phyloP scores from a whole-genome alignment of 2,797 vertebrate species.

The Novumbra hubbsi region DNA sequence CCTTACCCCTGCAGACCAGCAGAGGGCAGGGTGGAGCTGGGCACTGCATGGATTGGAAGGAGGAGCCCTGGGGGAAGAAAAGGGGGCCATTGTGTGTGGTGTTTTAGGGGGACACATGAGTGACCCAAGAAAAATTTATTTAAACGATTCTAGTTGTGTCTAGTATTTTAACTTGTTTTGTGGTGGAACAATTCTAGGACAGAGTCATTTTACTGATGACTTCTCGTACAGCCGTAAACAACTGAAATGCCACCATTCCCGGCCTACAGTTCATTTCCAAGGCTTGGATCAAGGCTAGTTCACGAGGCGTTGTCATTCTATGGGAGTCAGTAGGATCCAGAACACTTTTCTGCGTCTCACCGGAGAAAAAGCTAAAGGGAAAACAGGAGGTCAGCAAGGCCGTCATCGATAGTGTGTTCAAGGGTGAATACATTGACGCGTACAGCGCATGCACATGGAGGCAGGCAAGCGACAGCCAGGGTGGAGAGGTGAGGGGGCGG shows the following conservation, averaged over 20 bases:
- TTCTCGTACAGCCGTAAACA: neutral
- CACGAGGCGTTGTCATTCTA: neutral
- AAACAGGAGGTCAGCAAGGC: neutral
- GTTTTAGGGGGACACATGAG: neutral
- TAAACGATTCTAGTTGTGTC: too few relatives aligned
- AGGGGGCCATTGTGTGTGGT: neutral
- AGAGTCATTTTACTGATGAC: too few relatives aligned
- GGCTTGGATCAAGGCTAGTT: neutral
- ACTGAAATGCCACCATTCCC: neutral
- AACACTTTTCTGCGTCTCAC: neutral
- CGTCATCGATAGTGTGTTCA: slow-evolving; percentile 5
- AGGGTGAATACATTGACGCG: neutral
- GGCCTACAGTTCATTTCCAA: neutral
- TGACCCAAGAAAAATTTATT: neutral
- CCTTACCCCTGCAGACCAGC: neutral
- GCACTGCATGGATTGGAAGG: slow-evolving; percentile 15
- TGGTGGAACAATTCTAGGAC: neutral
- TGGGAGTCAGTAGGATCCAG: neutral
- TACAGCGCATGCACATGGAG: neutral
- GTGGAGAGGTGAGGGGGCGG: neutral
- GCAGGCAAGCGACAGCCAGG: neutral
- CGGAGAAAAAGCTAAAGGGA: neutral
- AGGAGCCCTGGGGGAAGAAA: slow-evolving; percentile 1
- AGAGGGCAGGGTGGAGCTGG: slow-evolving; percentile 8
- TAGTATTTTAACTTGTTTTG: neutral